Percentiles rank a stretch among this genome's conserved stretches.
phyloP scores from a whole-genome alignment of 2,797 vertebrate genomes.

The Ctenopoma multispine region DNA sequence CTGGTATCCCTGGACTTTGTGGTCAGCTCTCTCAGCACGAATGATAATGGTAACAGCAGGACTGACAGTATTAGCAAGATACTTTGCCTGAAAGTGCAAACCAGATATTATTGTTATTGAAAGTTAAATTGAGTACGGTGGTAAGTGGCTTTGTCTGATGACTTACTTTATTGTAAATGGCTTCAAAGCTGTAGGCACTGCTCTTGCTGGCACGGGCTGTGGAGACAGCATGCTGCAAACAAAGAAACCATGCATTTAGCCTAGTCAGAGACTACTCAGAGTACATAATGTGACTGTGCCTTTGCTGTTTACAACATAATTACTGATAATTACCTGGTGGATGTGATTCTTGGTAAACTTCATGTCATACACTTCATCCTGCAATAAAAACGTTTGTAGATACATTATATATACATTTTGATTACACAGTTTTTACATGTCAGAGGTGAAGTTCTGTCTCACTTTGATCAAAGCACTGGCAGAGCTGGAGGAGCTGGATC shows the following conservation, averaged over 20 bases:
- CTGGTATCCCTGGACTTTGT: slow-evolving; percentile 85
- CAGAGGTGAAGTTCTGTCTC: background rate
- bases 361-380: slow-evolving; percentile 54
- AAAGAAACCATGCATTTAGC: slow-evolving; percentile 31
- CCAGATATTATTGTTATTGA: slow-evolving; percentile 6
- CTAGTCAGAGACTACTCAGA: background rate
- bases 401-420: background rate
- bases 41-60: slow-evolving; percentile 80
- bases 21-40: slow-evolving; percentile 78
- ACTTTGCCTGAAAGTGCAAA: slow-evolving; percentile 75
- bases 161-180: slow-evolving; percentile 78
- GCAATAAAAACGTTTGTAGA: slow-evolving; percentile 20
- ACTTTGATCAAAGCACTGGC: slow-evolving; percentile 61
- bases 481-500: background rate
- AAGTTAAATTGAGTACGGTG: no score
- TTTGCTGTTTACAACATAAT: background rate
- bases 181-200: slow-evolving; percentile 79
- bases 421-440: background rate
- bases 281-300: background rate
- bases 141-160: background rate
- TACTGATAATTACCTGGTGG: slow-evolving; percentile 67
- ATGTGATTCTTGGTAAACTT: slow-evolving; percentile 72
- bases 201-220: slow-evolving; percentile 27
- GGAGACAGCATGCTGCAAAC: slow-evolving; percentile 66
- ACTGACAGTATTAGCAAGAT: slow-evolving; percentile 75